Percentiles rank a stretch among this genome's conserved stretches.
These are phyloP conservation scores for Sarcophaga rosellei DNA, from an alignment of 2,888 invertebrate species.

Conservation along the genomic window DNA sequence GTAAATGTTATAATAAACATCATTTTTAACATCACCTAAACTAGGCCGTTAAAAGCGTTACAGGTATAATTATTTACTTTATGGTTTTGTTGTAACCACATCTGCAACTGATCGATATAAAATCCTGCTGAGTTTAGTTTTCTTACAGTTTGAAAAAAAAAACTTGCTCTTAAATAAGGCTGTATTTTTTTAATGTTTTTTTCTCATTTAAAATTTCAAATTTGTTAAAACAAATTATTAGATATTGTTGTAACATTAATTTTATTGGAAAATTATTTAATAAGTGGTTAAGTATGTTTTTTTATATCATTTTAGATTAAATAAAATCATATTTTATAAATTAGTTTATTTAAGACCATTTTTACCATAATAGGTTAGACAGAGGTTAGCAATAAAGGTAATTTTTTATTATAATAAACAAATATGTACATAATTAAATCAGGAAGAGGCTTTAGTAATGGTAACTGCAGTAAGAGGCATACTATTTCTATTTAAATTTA, in stretches of 20 bases:
- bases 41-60: neutral
- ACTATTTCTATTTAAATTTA: too few relatives aligned
- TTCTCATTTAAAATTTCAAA: slow-evolving; percentile 44
- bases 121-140: slow-evolving; percentile 55
- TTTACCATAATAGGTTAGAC: too few relatives aligned
- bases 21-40: neutral
- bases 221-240: slow-evolving; percentile 58
- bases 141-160: slow-evolving; percentile 16
- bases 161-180: slow-evolving; percentile 27
- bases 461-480: too few relatives aligned
- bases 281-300: neutral
- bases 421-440: too few relatives aligned
- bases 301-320: neutral
- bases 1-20: neutral
- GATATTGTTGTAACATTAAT: slow-evolving; percentile 43
- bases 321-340: too few relatives aligned
- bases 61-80: neutral
- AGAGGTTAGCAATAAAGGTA: too few relatives aligned
- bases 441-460: too few relatives aligned
- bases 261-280: slow-evolving; percentile 52
- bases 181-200: slow-evolving; percentile 26
- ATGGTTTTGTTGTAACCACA: neutral
- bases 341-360: too few relatives aligned
- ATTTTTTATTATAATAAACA: too few relatives aligned
- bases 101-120: slow-evolving; percentile 9